These are phyloP conservation scores for Carlito syrichta DNA, from an alignment of 2,113 vertebrate genomes.

Conservation along the genomic window DNA sequence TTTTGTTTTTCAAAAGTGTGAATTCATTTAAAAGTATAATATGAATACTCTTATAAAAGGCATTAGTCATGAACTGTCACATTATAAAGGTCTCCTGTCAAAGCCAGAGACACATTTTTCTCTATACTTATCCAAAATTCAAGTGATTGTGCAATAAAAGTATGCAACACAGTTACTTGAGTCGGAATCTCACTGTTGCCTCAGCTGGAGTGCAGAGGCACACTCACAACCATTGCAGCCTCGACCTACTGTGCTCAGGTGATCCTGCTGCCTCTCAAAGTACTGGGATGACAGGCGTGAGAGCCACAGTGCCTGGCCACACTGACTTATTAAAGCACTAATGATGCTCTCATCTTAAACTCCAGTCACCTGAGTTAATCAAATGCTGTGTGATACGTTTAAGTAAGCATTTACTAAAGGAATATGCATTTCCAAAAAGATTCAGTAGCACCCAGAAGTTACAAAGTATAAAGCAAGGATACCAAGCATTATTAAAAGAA, in stretches of 20 bases:
- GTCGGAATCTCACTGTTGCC: too few relatives aligned
- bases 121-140: not conserved
- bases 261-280: too few relatives aligned
- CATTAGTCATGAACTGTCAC: not conserved
- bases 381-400: not conserved
- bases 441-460: not conserved
- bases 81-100: not conserved
- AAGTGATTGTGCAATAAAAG: not conserved
- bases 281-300: too few relatives aligned
- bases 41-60: not conserved
- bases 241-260: too few relatives aligned
- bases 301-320: too few relatives aligned
- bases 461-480: not conserved
- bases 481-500: not conserved
- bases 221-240: too few relatives aligned
- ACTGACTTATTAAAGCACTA: not conserved
- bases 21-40: conserved; percentile 39
- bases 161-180: not conserved
- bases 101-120: not conserved
- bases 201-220: too few relatives aligned
- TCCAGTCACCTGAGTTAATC: not conserved
- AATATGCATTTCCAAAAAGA: not conserved
- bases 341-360: not conserved
- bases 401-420: not conserved
- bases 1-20: conserved; percentile 21